Evolutionary conservation across 1,140 invertebrate species (phyloP).

Genomic region (Penaeus japonicus): DNA sequence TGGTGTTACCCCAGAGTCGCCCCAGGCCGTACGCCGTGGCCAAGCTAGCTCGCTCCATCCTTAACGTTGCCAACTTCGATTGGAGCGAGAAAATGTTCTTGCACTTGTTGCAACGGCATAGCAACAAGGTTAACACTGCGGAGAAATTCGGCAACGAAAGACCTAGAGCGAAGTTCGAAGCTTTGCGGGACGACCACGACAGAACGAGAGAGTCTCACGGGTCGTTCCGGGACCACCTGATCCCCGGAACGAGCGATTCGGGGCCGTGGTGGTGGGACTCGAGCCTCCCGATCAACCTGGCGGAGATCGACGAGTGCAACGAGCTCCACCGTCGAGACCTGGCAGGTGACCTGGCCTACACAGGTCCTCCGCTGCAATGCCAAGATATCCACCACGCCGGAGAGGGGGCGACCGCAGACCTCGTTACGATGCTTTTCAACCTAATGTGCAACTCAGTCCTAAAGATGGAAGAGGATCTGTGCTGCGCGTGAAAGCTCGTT

Average conservation of each 20-base stretch:
- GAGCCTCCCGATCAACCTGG: constrained; percentile 30
- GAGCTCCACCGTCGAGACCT: background rate
- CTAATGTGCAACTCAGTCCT: constrained; percentile 19
- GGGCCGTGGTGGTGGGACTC: constrained; percentile 40
- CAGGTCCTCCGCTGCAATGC: background rate
- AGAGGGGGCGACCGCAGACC: background rate
- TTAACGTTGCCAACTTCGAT: no score
- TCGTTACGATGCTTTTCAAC: constrained; percentile 28
- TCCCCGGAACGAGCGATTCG: background rate
- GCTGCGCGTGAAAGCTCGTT: background rate
- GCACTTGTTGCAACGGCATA: no score
- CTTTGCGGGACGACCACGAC: no score
- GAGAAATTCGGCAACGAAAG: no score
- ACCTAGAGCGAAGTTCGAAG: no score
- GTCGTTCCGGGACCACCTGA: background rate
- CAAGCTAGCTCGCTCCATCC: no score
- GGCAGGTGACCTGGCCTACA: background rate
- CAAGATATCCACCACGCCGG: background rate
- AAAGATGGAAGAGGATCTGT: background rate
- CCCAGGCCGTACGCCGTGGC: no score
- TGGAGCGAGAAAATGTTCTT: no score
- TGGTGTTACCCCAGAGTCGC: no score
- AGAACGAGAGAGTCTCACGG: no score
- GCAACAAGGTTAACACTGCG: no score
- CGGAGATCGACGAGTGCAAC: constrained; percentile 11